Percentiles rank a stretch among this genome's conserved stretches.
Conservation (phyloP, 1,140 invertebrate species). For the Papilio aristodemus region DNA sequence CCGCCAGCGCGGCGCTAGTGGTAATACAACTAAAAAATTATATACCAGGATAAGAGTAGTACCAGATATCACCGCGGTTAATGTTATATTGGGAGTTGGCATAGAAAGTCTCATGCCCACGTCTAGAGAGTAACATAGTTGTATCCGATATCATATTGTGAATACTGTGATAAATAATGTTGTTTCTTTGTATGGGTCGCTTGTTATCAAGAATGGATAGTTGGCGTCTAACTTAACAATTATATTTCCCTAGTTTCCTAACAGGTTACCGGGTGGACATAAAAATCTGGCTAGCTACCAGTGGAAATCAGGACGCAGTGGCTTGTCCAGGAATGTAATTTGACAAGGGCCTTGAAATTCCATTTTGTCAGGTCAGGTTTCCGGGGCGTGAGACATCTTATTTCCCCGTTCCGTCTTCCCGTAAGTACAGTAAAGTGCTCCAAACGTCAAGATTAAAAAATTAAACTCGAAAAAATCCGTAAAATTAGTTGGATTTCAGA, state of each 20-base stretch:
- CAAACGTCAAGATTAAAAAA: no score
- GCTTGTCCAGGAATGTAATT: no score
- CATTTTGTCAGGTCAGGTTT: no score
- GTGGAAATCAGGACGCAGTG: no score
- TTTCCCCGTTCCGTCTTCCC: no score
- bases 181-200: not conserved
- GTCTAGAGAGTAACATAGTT: constrained; percentile 49
- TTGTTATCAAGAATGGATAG: constrained; percentile 11
- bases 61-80: constrained; percentile 38
- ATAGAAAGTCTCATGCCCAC: constrained; percentile 63
- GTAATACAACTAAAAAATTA: constrained; percentile 16
- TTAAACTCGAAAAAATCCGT: no score
- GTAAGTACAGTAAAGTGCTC: no score
- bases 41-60: constrained; percentile 34
- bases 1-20: constrained; percentile 42
- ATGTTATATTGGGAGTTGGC: constrained; percentile 44
- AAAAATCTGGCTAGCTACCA: no score
- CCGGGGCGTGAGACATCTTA: no score
- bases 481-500: no score
- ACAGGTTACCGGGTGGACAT: no score
- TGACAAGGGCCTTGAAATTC: no score
- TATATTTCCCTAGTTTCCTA: not conserved
- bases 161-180: constrained; percentile 25
- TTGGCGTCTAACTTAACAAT: not conserved
- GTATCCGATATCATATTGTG: constrained; percentile 57